Conservation (phyloP, 2,888 invertebrate species). For the Tachina fera region DNA sequence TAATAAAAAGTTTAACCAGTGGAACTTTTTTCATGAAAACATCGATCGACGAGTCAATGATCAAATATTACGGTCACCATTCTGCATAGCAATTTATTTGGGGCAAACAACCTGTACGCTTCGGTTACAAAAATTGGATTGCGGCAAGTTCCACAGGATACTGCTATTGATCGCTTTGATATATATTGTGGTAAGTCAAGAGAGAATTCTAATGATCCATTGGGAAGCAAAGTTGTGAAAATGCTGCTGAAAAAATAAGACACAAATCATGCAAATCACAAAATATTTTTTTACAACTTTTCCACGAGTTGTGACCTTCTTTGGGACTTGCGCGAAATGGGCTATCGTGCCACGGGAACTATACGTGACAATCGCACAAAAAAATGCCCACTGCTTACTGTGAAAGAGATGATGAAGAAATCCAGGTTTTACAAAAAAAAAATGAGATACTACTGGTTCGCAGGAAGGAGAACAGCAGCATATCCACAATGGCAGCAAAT, state of each 20-base stretch:
- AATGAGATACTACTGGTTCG: no score
- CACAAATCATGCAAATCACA: no score
- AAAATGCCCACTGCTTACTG: not conserved
- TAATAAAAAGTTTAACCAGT: constrained; percentile 2
- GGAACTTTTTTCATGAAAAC: not conserved
- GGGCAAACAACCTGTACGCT: not conserved
- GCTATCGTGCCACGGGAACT: constrained; percentile 11
- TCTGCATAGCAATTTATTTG: not conserved
- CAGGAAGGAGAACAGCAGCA: not conserved
- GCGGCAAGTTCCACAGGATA: not conserved
- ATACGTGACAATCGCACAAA: not conserved
- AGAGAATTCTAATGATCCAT: no score
- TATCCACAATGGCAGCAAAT: not conserved
- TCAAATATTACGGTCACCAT: not conserved
- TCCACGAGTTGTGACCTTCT: not conserved
- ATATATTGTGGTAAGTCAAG: not conserved
- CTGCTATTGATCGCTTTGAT: not conserved
- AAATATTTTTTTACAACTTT: not conserved
- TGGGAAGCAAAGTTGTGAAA: no score
- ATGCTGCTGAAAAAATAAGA: no score
- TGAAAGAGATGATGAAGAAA: constrained; percentile 1
- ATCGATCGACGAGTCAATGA: not conserved
- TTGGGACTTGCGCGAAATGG: not conserved
- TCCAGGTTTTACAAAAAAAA: no score
- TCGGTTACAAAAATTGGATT: not conserved